phyloP scores from a whole-genome alignment of 1,140 invertebrate genomes.

The Microplitis mediator region DNA sequence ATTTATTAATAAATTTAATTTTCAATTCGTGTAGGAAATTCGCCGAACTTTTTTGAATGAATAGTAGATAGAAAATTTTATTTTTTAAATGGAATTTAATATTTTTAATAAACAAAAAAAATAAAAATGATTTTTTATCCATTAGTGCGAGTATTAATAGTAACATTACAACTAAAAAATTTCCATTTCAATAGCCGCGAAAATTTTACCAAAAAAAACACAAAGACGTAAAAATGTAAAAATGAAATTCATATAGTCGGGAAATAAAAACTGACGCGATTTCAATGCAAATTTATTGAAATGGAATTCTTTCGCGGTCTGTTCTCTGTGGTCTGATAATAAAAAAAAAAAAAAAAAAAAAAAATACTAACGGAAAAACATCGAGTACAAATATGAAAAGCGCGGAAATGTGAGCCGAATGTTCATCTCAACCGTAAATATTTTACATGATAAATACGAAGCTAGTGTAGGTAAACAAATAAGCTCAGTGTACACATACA shows the following conservation, averaged over 20 bases:
- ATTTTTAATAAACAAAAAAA: background rate
- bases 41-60: too few species aligned
- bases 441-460: conserved; percentile 21
- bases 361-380: conserved; percentile 18
- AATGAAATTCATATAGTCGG: conserved; percentile 16
- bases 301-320: conserved; percentile 38
- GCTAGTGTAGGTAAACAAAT: too few species aligned
- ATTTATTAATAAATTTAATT: too few species aligned
- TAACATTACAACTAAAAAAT: background rate
- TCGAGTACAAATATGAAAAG: conserved; percentile 25
- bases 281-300: conserved; percentile 46
- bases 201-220: background rate
- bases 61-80: too few species aligned
- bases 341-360: conserved; percentile 5
- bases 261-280: conserved; percentile 39
- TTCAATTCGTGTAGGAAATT: too few species aligned
- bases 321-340: conserved; percentile 9
- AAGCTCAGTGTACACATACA: background rate
- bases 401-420: conserved; percentile 24
- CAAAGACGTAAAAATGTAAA: conserved; percentile 8
- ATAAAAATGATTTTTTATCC: background rate
- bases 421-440: conserved; percentile 21
- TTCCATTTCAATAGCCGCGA: background rate
- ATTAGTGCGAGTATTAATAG: background rate
- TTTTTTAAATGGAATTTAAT: background rate